Percentiles rank a stretch among this genome's conserved stretches.
Evolutionary conservation across 2,888 invertebrate genomes (phyloP).

Genomic region (Brachyptera risi): DNA sequence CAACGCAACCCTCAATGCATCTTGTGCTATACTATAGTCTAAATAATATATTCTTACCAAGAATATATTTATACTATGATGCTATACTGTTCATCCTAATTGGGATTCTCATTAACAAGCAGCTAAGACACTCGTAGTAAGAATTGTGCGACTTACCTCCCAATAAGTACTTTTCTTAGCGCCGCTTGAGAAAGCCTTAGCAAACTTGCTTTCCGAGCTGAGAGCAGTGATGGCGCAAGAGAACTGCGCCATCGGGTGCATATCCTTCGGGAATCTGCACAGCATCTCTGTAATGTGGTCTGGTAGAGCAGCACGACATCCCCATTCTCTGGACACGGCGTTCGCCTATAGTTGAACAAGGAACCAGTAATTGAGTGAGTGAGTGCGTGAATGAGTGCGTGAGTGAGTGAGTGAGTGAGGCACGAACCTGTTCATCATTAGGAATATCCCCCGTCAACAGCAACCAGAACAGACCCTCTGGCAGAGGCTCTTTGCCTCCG

Average conservation of each 20-base stretch:
- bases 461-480: slow-evolving; percentile 93
- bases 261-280: slow-evolving; percentile 82
- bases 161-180: slow-evolving; percentile 86
- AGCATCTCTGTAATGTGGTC: slow-evolving; percentile 89
- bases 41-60: too few species aligned
- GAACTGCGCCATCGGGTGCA: slow-evolving; percentile 95
- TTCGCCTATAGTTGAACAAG: neutral
- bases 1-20: too few species aligned
- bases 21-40: too few species aligned
- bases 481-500: slow-evolving; percentile 77
- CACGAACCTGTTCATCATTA: slow-evolving; percentile 64
- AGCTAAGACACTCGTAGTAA: too few species aligned
- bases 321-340: slow-evolving; percentile 65
- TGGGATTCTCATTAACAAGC: too few species aligned
- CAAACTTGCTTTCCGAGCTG: slow-evolving; percentile 88
- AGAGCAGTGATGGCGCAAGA: slow-evolving; percentile 85
- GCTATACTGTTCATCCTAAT: too few species aligned
- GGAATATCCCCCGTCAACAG: slow-evolving; percentile 86
- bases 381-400: too few species aligned
- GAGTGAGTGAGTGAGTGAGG: too few species aligned
- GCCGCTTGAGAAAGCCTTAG: slow-evolving; percentile 84
- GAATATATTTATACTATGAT: too few species aligned
- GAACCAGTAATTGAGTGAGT: too few species aligned
- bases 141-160: slow-evolving; percentile 62
- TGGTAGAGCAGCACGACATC: slow-evolving; percentile 78